Evolutionary conservation across 2,113 vertebrate species (phyloP).

Genomic region (Sebastes fasciatus): DNA sequence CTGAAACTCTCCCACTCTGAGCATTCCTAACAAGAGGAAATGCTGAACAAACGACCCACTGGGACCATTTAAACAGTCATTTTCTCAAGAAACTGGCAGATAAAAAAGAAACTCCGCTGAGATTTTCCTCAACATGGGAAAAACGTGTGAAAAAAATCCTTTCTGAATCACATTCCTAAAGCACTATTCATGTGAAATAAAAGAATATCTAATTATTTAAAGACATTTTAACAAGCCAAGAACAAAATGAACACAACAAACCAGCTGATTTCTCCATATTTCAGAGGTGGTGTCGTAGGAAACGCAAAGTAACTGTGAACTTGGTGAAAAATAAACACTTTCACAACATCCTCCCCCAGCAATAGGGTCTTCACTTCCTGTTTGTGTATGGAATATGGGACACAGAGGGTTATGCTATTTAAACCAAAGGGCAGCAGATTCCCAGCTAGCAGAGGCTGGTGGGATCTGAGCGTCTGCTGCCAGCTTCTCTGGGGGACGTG

Average conservation of each 20-base stretch:
- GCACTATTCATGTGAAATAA: not conserved
- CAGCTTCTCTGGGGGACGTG: slow-evolving; percentile 69
- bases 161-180: not conserved
- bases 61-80: slow-evolving; percentile 52
- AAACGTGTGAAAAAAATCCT: not conserved
- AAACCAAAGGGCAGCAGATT: slow-evolving; percentile 84
- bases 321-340: slow-evolving; percentile 66
- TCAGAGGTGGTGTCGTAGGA: not conserved
- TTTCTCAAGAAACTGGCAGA: slow-evolving; percentile 67
- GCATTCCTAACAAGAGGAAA: slow-evolving; percentile 64
- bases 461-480: slow-evolving; percentile 67
- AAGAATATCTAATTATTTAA: not conserved
- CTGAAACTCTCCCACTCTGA: slow-evolving; percentile 42
- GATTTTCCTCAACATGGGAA: slow-evolving; percentile 58
- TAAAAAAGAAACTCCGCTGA: slow-evolving; percentile 56
- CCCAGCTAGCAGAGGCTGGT: slow-evolving; percentile 72
- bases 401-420: slow-evolving; percentile 77
- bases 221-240: not conserved
- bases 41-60: slow-evolving; percentile 50
- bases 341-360: slow-evolving; percentile 73
- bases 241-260: slow-evolving; percentile 1
- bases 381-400: slow-evolving; percentile 78
- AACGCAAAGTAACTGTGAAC: slow-evolving; percentile 15
- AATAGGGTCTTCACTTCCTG: slow-evolving; percentile 79
- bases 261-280: not conserved